phyloP scores from a whole-genome alignment of 2,888 invertebrate species.

The Disparrhopalites patrizii region DNA sequence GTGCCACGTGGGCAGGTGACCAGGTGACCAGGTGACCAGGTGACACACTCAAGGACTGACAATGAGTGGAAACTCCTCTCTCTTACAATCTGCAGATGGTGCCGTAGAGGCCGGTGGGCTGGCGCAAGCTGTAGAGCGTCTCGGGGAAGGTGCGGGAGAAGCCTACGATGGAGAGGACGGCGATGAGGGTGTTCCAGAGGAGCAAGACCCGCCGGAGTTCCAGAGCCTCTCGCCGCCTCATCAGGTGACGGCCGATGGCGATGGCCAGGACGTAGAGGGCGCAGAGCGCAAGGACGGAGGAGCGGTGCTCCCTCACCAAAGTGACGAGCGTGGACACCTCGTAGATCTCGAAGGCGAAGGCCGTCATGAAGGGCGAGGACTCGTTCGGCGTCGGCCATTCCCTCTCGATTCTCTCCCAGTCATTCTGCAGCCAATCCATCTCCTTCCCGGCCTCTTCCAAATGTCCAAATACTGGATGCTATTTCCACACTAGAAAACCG shows the following conservation, averaged over 20 bases:
- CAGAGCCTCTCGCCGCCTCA: constrained; percentile 55
- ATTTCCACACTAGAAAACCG: too few relatives aligned
- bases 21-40: too few relatives aligned
- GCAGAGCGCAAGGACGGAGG: constrained; percentile 29
- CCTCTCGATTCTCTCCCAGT: not conserved
- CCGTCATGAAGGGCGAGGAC: constrained; percentile 11
- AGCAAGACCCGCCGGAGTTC: constrained; percentile 55
- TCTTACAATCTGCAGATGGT: constrained; percentile 52
- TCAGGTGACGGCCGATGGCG: constrained; percentile 56
- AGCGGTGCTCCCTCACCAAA: not conserved
- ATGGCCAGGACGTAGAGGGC: constrained; percentile 55
- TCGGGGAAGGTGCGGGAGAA: constrained; percentile 57
- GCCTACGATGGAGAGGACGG: constrained; percentile 57
- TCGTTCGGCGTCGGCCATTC: not conserved
- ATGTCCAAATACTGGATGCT: too few relatives aligned
- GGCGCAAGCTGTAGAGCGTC: constrained; percentile 53
- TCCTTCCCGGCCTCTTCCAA: too few relatives aligned
- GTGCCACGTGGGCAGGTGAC: too few relatives aligned
- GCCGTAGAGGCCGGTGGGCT: constrained; percentile 56
- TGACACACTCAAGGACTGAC: not conserved
- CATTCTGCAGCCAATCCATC: too few relatives aligned
- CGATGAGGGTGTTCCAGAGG: constrained; percentile 57
- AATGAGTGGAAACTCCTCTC: not conserved
- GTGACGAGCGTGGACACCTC: not conserved
- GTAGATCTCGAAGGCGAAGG: constrained; percentile 21